Conservation (phyloP, 2,113 vertebrate genomes). For the Chionodraco myersi region DNA sequence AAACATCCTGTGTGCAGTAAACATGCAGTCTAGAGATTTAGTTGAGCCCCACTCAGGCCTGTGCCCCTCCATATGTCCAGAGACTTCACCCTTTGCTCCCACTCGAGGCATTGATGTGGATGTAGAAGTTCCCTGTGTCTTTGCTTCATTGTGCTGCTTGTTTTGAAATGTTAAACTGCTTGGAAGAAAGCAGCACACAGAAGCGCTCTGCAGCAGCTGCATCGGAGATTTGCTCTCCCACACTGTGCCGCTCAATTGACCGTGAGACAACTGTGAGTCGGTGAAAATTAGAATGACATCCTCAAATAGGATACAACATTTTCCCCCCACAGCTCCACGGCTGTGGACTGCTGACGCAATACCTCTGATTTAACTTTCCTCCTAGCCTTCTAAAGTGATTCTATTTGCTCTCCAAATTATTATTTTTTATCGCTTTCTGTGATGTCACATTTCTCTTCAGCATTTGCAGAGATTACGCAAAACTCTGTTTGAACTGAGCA, state of each 20-base stretch:
- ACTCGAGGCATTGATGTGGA: conserved; percentile 14
- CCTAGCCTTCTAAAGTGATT: conserved; percentile 32
- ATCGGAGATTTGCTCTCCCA: conserved; percentile 57
- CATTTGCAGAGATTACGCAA: conserved; percentile 52
- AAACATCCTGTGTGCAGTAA: not conserved
- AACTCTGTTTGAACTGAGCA: conserved; percentile 58
- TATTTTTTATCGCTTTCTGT: conserved; percentile 22
- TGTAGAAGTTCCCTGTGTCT: conserved; percentile 5
- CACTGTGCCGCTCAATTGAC: conserved; percentile 62
- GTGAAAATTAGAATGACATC: conserved; percentile 61
- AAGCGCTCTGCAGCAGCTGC: conserved; percentile 50
- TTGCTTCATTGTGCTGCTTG: conserved; percentile 25
- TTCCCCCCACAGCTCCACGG: conserved; percentile 18
- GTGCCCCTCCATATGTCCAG: conserved; percentile 1
- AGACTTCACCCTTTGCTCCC: conserved; percentile 25
- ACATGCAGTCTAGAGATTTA: not conserved
- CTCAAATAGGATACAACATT: conserved; percentile 37
- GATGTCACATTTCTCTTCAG: conserved; percentile 36
- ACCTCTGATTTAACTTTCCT: conserved; percentile 36
- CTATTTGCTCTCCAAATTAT: conserved; percentile 36
- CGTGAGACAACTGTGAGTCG: conserved; percentile 58
- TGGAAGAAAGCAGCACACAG: conserved; percentile 34
- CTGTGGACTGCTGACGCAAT: conserved; percentile 36
- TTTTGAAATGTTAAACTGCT: conserved; percentile 61
- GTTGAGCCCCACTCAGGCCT: not conserved